Evolutionary conservation across 1,140 invertebrate genomes (phyloP).

Genomic region (Hyphantria cunea): DNA sequence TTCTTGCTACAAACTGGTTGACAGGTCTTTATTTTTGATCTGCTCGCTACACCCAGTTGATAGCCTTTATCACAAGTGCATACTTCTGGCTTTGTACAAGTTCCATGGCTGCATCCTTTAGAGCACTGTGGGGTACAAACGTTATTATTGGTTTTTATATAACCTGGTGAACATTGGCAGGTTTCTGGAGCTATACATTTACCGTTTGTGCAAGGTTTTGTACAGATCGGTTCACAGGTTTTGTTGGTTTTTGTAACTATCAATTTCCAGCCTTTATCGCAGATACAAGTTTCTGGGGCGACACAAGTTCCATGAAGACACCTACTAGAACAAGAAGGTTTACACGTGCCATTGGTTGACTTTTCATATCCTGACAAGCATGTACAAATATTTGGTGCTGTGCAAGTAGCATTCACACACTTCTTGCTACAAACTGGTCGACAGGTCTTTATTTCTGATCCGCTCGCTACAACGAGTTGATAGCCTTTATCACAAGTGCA

Average conservation of each 20-base stretch:
- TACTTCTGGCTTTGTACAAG: neutral
- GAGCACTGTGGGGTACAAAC: slow-evolving; percentile 4
- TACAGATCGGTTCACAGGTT: slow-evolving; percentile 3
- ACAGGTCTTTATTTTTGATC: neutral
- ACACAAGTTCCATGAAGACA: slow-evolving; percentile 12
- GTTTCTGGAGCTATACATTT: slow-evolving; percentile 11
- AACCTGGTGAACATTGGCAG: slow-evolving; percentile 11
- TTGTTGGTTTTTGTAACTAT: neutral
- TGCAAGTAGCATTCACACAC: slow-evolving; percentile 37
- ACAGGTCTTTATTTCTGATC: neutral
- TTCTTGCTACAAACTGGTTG: slow-evolving; percentile 26
- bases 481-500: slow-evolving; percentile 2
- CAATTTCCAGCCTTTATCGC: slow-evolving; percentile 5
- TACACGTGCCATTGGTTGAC: slow-evolving; percentile 4
- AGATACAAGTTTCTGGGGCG: slow-evolving; percentile 12
- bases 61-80: slow-evolving; percentile 2
- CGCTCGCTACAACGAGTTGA: neutral
- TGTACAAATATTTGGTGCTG: slow-evolving; percentile 43
- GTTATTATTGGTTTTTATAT: neutral
- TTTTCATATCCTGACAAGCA: slow-evolving; percentile 44
- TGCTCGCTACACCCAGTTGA: neutral
- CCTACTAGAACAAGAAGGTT: slow-evolving; percentile 1
- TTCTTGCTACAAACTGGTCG: slow-evolving; percentile 25
- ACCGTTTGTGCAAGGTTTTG: neutral
- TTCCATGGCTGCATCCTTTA: neutral